phyloP scores from a whole-genome alignment of 2,888 invertebrate species.

The Glyphotaelius pellucidus region DNA sequence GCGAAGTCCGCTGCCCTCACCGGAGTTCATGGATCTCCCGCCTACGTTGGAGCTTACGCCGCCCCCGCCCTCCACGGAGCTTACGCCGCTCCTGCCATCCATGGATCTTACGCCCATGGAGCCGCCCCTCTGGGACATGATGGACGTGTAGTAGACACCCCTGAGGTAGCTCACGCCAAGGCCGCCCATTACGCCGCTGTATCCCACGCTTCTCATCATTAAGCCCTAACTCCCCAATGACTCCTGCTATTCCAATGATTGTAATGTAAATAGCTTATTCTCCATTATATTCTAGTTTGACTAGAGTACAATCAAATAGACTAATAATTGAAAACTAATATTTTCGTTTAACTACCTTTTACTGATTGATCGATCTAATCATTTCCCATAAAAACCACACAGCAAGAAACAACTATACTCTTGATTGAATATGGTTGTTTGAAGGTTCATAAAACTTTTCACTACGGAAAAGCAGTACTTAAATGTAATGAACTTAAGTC shows the following conservation, averaged over 20 bases:
- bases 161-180: constrained; percentile 80
- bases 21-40: constrained; percentile 73
- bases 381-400: background rate
- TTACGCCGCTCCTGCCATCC: constrained; percentile 24
- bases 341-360: background rate
- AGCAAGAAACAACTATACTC: no score
- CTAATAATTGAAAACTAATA: background rate
- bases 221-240: background rate
- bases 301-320: constrained; percentile 2
- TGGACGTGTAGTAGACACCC: constrained; percentile 77
- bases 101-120: constrained; percentile 50
- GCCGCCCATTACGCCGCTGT: constrained; percentile 78
- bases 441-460: no score
- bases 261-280: background rate
- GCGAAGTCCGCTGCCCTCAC: constrained; percentile 72
- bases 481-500: no score
- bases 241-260: background rate
- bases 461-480: no score
- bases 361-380: background rate
- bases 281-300: background rate
- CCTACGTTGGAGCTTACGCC: constrained; percentile 67
- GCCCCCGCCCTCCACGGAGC: constrained; percentile 39
- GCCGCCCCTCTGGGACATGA: constrained; percentile 59
- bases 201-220: constrained; percentile 11
- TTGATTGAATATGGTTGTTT: no score